Percentiles rank a stretch among this genome's conserved stretches.
These are phyloP conservation scores for Microcaecilia unicolor DNA, from an alignment of 2,797 vertebrate species.

Conservation along the genomic window DNA sequence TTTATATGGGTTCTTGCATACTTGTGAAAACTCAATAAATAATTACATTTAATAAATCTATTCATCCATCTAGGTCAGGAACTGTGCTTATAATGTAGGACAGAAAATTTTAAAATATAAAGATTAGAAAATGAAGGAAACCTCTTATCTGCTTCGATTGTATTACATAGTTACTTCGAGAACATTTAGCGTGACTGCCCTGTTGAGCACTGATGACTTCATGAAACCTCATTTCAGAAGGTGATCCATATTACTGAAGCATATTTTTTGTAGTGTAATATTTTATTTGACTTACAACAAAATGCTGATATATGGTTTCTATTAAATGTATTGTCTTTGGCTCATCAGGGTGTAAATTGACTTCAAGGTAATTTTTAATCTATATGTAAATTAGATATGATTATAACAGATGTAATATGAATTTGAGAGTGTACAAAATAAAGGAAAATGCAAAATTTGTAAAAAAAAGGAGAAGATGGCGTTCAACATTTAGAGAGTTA, in stretches of 20 bases:
- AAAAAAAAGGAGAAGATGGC: conserved; percentile 34
- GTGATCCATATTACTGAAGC: not conserved
- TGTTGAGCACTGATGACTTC: not conserved
- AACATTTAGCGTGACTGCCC: no score
- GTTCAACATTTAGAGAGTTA: conserved; percentile 11
- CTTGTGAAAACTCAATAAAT: no score
- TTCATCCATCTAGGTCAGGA: no score
- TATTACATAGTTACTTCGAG: no score
- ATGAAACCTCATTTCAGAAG: conserved; percentile 1
- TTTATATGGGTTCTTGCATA: no score
- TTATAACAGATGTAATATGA: conserved; percentile 28
- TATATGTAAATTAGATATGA: conserved; percentile 46
- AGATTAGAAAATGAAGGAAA: no score
- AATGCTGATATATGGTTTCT: no score
- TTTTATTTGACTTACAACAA: conserved; percentile 5
- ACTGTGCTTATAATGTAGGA: no score
- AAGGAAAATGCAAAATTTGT: conserved; percentile 32
- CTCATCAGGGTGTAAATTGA: conserved; percentile 39
- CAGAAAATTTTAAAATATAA: no score
- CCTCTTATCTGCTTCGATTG: no score
- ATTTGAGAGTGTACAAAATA: conserved; percentile 23
- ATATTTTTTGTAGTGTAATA: conserved; percentile 1
- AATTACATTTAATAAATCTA: no score
- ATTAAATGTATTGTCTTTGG: conserved; percentile 37
- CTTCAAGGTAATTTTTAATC: conserved; percentile 49